Evolutionary conservation across 2,113 vertebrate genomes (phyloP).

Genomic region (Salvator merianae): DNA sequence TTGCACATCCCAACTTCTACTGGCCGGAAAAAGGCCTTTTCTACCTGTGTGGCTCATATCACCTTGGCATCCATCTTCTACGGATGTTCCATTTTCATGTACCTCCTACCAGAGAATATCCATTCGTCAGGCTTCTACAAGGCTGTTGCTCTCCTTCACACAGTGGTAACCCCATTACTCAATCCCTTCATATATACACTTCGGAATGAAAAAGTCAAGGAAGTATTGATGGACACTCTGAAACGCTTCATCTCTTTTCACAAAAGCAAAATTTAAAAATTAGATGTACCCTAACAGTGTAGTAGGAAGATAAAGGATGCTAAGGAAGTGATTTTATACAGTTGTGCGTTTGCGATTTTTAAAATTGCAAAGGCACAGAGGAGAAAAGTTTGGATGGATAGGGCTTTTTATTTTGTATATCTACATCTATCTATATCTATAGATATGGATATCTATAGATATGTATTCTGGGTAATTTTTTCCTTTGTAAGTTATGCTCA

Average conservation of each 20-base stretch:
- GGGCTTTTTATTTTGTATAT: too few species aligned
- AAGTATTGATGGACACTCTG: background rate
- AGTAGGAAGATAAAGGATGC: too few species aligned
- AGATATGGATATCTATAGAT: too few species aligned
- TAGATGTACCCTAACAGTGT: too few species aligned
- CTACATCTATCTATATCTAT: too few species aligned
- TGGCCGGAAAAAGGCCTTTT: background rate
- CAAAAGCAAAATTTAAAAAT: too few species aligned
- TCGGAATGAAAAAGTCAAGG: background rate
- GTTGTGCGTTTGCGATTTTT: too few species aligned
- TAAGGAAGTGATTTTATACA: too few species aligned
- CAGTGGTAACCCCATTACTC: background rate
- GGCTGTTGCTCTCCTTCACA: background rate
- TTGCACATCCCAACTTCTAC: background rate
- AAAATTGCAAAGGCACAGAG: too few species aligned
- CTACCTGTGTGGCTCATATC: background rate
- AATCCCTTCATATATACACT: constrained; percentile 11
- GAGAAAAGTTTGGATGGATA: too few species aligned
- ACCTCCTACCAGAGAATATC: background rate
- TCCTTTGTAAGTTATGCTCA: too few species aligned
- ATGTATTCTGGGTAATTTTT: too few species aligned
- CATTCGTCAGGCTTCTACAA: background rate
- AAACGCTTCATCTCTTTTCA: background rate
- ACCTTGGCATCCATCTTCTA: background rate
- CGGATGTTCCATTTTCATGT: constrained; percentile 15